These are phyloP conservation scores for Antennarius maculatus DNA, from an alignment of 2,797 vertebrate species.

Conservation along the genomic window DNA sequence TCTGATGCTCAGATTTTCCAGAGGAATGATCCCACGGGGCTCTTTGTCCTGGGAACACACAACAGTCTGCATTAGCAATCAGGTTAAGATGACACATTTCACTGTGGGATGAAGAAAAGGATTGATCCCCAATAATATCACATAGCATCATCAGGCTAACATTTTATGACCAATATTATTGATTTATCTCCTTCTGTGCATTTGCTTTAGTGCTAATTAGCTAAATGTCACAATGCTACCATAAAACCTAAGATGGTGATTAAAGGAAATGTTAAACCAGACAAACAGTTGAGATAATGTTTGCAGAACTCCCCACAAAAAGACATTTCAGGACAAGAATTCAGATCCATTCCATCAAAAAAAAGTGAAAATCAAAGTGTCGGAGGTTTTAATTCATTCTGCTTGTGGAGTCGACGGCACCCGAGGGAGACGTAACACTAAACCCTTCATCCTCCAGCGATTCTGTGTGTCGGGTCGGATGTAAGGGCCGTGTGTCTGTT, in stretches of 20 bases:
- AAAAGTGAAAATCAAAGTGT: slow-evolving; percentile 5
- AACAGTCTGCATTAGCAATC: background rate
- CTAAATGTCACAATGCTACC: too few relatives aligned
- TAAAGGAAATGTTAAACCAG: too few relatives aligned
- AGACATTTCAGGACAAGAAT: too few relatives aligned
- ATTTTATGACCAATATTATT: background rate
- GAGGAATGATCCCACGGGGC: slow-evolving; percentile 94
- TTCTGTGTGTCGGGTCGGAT: slow-evolving; percentile 55
- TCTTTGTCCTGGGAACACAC: slow-evolving; percentile 90
- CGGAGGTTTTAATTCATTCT: slow-evolving; percentile 46
- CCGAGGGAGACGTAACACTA: slow-evolving; percentile 51
- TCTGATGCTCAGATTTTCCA: slow-evolving; percentile 97
- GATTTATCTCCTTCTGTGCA: too few relatives aligned
- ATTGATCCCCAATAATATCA: background rate
- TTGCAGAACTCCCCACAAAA: too few relatives aligned
- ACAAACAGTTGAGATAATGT: too few relatives aligned
- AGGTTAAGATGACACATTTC: background rate
- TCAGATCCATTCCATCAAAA: too few relatives aligned
- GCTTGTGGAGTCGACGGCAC: slow-evolving; percentile 53
- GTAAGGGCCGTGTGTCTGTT: slow-evolving; percentile 34
- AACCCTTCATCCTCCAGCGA: slow-evolving; percentile 17
- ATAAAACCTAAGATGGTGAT: background rate
- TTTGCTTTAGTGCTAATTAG: background rate
- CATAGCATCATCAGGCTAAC: background rate
- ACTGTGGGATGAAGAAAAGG: background rate